Conservation (phyloP, 2,888 invertebrate genomes). For the Zhengitettix transpicula region DNA sequence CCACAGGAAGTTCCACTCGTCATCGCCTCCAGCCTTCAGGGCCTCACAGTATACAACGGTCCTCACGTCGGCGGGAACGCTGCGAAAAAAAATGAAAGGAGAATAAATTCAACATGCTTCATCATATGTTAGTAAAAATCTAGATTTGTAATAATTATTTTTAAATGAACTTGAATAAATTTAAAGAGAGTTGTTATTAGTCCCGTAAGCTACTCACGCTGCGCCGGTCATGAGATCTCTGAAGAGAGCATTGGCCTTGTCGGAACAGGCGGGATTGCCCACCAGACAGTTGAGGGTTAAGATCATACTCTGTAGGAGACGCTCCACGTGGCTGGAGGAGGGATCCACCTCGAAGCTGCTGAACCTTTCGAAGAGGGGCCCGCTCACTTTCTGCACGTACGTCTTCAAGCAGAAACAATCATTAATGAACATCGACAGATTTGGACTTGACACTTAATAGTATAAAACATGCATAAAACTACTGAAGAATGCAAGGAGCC, state of each 20-base stretch:
- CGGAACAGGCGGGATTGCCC: slow-evolving; percentile 54
- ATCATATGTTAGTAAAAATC: background rate
- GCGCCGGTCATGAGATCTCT: no score
- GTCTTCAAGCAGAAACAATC: slow-evolving; percentile 31
- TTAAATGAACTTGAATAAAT: no score
- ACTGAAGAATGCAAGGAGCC: no score
- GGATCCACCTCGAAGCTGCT: slow-evolving; percentile 44
- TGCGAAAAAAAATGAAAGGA: no score
- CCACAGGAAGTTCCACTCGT: slow-evolving; percentile 58
- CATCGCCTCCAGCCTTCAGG: slow-evolving; percentile 40
- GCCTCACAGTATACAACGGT: slow-evolving; percentile 46
- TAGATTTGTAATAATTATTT: background rate
- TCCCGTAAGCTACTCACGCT: no score
- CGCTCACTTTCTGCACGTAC: slow-evolving; percentile 47
- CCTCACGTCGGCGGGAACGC: slow-evolving; percentile 43
- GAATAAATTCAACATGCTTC: background rate
- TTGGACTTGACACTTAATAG: no score
- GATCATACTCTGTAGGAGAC: slow-evolving; percentile 42
- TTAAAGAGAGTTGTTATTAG: no score
- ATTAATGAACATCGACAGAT: no score
- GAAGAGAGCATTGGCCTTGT: slow-evolving; percentile 32
- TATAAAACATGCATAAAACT: no score
- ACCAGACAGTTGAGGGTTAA: slow-evolving; percentile 59
- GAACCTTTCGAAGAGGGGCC: slow-evolving; percentile 46
- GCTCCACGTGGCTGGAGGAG: slow-evolving; percentile 49